Conservation (phyloP, 2,113 vertebrate genomes). For the Formicarius rufipectus region DNA sequence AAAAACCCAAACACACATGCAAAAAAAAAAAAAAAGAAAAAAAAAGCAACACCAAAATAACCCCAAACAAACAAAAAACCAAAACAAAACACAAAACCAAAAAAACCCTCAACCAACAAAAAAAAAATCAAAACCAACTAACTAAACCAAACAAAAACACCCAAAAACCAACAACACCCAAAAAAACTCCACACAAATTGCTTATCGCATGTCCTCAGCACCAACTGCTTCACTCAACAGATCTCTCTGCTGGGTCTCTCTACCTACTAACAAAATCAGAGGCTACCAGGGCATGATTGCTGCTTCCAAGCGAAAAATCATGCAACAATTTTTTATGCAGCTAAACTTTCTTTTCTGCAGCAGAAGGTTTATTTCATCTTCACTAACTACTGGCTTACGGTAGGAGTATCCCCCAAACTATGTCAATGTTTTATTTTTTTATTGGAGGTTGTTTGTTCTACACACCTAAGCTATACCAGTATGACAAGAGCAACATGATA, state of each 20-base stretch:
- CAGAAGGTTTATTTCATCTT: not conserved
- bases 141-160: too few relatives aligned
- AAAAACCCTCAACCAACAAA: too few relatives aligned
- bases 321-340: not conserved
- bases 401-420: rapidly evolving
- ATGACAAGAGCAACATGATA: not conserved
- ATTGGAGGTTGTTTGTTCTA: not conserved
- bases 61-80: too few relatives aligned
- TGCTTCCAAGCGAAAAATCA: not conserved
- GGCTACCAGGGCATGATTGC: not conserved
- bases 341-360: not conserved
- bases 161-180: too few relatives aligned
- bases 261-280: not conserved
- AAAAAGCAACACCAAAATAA: too few relatives aligned
- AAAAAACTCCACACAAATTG: too few relatives aligned
- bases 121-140: too few relatives aligned
- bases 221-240: not conserved
- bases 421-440: not conserved
- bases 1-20: too few relatives aligned
- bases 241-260: not conserved
- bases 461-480: not conserved
- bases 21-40: too few relatives aligned
- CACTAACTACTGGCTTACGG: not conserved
- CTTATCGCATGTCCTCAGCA: not conserved
- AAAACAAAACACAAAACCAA: too few relatives aligned